These are phyloP conservation scores for Malacoraja senta DNA, from an alignment of 2,797 vertebrate genomes.

Conservation along the genomic window DNA sequence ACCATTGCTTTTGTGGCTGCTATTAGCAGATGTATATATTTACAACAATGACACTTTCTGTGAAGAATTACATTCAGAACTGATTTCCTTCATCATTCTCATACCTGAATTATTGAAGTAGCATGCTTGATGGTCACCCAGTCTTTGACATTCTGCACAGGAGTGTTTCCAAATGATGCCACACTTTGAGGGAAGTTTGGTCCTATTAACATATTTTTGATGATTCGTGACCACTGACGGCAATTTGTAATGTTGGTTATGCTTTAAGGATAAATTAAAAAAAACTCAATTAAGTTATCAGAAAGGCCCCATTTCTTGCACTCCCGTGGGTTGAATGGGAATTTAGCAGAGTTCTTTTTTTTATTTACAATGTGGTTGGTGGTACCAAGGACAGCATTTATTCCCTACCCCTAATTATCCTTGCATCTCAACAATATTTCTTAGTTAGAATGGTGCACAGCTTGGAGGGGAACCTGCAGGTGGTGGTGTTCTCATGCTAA, in stretches of 20 bases:
- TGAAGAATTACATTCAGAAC: slow-evolving; percentile 43
- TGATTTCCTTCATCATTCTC: slow-evolving; percentile 1
- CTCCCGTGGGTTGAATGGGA: too few relatives aligned
- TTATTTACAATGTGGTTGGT: too few relatives aligned
- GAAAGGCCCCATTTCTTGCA: not conserved
- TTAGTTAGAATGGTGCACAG: too few relatives aligned
- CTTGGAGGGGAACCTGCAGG: too few relatives aligned
- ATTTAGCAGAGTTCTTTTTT: not conserved
- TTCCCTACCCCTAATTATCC: too few relatives aligned
- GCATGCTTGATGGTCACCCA: slow-evolving; percentile 71
- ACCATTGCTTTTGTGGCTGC: slow-evolving; percentile 25
- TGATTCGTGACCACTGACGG: slow-evolving; percentile 55
- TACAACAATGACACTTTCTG: slow-evolving; percentile 5
- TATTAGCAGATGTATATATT: slow-evolving; percentile 40
- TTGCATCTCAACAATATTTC: too few relatives aligned
- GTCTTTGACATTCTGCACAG: slow-evolving; percentile 61
- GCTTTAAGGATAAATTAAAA: slow-evolving; percentile 50
- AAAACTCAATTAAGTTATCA: not conserved
- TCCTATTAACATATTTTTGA: slow-evolving; percentile 69
- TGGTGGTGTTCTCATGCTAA: too few relatives aligned
- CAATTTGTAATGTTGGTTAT: slow-evolving; percentile 62
- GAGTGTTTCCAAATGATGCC: slow-evolving; percentile 81
- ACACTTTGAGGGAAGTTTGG: slow-evolving; percentile 67
- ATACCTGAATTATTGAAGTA: slow-evolving; percentile 49
- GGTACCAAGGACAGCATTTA: too few relatives aligned